phyloP scores from a whole-genome alignment of 1,140 invertebrate genomes.

The Orchesella cincta region DNA sequence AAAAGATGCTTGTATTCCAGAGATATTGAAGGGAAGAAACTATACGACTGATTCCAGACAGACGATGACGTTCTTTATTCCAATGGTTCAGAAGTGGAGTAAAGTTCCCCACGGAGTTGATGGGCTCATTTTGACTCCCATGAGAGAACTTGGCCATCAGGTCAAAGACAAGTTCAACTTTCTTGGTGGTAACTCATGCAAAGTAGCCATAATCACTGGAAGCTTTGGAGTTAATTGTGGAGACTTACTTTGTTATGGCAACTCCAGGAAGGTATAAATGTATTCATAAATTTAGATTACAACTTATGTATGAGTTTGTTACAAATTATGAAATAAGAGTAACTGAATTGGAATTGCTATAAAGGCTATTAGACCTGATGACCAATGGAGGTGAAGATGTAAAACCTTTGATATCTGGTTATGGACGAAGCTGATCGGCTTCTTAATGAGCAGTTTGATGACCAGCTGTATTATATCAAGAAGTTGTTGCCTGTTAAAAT shows the following conservation, averaged over 20 bases:
- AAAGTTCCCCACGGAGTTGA: constrained; percentile 93
- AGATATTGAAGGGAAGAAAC: constrained; percentile 79
- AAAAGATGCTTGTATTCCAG: constrained; percentile 74
- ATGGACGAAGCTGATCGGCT: constrained; percentile 91
- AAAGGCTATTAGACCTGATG: constrained; percentile 81
- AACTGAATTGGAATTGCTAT: too few species aligned
- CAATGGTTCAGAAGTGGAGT: constrained; percentile 86
- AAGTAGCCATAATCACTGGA: constrained; percentile 81
- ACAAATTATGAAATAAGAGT: too few species aligned
- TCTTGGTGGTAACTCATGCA: constrained; percentile 80
- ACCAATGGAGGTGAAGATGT: constrained; percentile 68
- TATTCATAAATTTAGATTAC: too few species aligned
- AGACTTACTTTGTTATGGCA: constrained; percentile 90
- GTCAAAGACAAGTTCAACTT: constrained; percentile 92
- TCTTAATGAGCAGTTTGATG: constrained; percentile 75
- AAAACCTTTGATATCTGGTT: constrained; percentile 81
- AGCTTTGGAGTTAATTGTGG: constrained; percentile 78
- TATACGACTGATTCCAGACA: constrained; percentile 96
- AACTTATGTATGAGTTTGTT: too few species aligned
- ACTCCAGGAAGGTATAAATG: constrained; percentile 85
- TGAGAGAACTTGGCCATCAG: constrained; percentile 67
- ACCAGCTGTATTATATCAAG: constrained; percentile 80
- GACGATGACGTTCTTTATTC: constrained; percentile 93
- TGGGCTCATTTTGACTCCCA: constrained; percentile 92
- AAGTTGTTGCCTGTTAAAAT: constrained; percentile 73